Base-by-base conservation (phyloP, 2,888 invertebrate species). In the Aquatica leii region DNA sequence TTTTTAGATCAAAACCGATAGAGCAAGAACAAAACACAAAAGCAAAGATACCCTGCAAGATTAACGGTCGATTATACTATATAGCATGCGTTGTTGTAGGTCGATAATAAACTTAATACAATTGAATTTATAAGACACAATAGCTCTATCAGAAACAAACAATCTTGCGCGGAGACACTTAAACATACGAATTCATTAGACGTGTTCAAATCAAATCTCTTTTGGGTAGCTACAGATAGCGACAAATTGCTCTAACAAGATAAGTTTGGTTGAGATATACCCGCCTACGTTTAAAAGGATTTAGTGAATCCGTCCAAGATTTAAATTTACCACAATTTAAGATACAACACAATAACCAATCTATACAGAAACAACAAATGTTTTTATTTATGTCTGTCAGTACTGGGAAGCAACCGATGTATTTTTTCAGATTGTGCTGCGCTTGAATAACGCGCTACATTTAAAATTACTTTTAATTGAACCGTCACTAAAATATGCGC, bases 251-350 rank as follows among this genome's bases (percentile, higher is more conserved):
- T 94, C 51, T 87, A 88, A 18, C 96, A 97, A 80, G 97, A 99
- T 81, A 99, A 99, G 84, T 98, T 98, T 82, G 98, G 98, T 0
- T 85, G 97, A 52, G 97, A 97, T 9, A 94, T 97, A 66, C 92
- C 94, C 40, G 91, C 92, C 49, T 84, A 89, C 1, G 85, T 98
- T 17, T 90, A 94, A 65, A 90, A 89, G 73, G 92, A 95, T 77
- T 86, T 98, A 62, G 88, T 91, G 70, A 92, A 92, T 79, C 94
- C 97, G 0, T 91, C 94, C 14, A 92, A 92, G 62, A 88, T 98
- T 1, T 93, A 81, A 89, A 89, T 95, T 65, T 94, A 92, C 81
- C 95, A 96, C 81, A 86, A 87, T 66, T 84, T 88, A 72, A 89
- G 93, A 68, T 96, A 97, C 84, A 95, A 97, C 82, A 87, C 91